Percentiles rank a stretch among this genome's conserved stretches.
Evolutionary conservation across 2,888 invertebrate genomes (phyloP).

Genomic region (Cloeon dipterum): DNA sequence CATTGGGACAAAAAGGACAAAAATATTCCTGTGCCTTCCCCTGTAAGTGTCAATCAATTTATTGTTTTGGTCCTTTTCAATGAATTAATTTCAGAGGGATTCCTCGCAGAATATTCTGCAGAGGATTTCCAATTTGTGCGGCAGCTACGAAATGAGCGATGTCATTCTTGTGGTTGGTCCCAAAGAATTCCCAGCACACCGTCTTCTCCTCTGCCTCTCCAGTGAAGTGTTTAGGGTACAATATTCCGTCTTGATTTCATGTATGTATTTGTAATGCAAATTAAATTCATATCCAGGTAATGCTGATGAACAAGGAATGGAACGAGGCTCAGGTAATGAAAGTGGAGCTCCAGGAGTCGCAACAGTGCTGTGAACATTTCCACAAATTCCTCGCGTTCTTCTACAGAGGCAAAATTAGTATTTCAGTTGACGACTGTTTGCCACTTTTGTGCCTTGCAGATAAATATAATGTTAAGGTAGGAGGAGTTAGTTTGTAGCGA

Average conservation of each 20-base stretch:
- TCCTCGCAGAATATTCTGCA: too few species aligned
- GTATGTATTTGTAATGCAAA: too few species aligned
- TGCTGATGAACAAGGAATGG: constrained; percentile 89
- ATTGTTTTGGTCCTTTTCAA: too few species aligned
- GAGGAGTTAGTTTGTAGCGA: constrained; percentile 6
- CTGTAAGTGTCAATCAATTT: too few species aligned
- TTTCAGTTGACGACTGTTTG: constrained; percentile 63
- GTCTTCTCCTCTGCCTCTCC: constrained; percentile 76
- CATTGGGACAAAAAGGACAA: too few species aligned
- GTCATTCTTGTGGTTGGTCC: constrained; percentile 64
- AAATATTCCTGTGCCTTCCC: too few species aligned
- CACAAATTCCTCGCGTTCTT: constrained; percentile 72
- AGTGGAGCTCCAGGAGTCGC: constrained; percentile 67
- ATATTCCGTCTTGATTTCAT: background rate
- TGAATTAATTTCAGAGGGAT: too few species aligned
- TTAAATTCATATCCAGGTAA: constrained; percentile 53
- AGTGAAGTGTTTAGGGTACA: constrained; percentile 84
- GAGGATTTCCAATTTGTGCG: too few species aligned
- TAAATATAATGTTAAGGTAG: constrained; percentile 78
- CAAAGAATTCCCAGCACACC: constrained; percentile 64
- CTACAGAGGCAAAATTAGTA: constrained; percentile 74
- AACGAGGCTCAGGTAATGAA: constrained; percentile 67
- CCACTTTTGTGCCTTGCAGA: constrained; percentile 77
- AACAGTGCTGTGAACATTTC: constrained; percentile 64
- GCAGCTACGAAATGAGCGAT: constrained; percentile 46